phyloP scores from a whole-genome alignment of 2,113 vertebrate genomes.

The Serilophus lunatus region DNA sequence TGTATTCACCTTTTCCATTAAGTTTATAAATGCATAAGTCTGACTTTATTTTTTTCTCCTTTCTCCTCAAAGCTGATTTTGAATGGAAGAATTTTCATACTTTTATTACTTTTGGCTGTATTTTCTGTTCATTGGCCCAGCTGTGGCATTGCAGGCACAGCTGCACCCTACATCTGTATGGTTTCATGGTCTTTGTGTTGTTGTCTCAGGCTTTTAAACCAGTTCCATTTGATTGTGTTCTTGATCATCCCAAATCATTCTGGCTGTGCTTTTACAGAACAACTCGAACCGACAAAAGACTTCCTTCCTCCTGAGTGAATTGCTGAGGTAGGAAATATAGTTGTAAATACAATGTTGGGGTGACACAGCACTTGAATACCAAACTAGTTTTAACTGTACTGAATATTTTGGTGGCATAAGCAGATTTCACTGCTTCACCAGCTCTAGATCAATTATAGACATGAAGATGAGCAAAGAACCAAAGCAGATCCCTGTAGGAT shows the following conservation, averaged over 20 bases:
- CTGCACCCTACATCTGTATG: too few species aligned
- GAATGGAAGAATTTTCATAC: neutral
- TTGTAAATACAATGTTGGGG: neutral
- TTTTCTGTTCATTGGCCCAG: neutral
- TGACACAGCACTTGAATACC: neutral
- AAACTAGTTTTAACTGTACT: neutral
- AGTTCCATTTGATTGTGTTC: neutral
- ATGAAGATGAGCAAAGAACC: neutral
- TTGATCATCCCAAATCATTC: neutral
- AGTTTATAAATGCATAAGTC: neutral
- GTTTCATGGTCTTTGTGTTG: neutral
- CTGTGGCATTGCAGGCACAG: neutral
- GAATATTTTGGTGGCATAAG: neutral
- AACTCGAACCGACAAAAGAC: neutral
- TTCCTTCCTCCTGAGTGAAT: neutral
- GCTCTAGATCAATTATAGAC: neutral
- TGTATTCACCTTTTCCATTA: conserved; percentile 25
- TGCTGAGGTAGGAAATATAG: neutral
- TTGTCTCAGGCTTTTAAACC: neutral
- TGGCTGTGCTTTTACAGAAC: neutral
- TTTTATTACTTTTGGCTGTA: neutral
- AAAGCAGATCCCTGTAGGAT: neutral
- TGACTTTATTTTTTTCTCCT: rapidly evolving
- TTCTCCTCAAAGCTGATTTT: neutral
- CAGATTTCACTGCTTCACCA: neutral